Evolutionary conservation across 2,888 invertebrate species (phyloP).

Genomic region (Megastigmus dorsalis): DNA sequence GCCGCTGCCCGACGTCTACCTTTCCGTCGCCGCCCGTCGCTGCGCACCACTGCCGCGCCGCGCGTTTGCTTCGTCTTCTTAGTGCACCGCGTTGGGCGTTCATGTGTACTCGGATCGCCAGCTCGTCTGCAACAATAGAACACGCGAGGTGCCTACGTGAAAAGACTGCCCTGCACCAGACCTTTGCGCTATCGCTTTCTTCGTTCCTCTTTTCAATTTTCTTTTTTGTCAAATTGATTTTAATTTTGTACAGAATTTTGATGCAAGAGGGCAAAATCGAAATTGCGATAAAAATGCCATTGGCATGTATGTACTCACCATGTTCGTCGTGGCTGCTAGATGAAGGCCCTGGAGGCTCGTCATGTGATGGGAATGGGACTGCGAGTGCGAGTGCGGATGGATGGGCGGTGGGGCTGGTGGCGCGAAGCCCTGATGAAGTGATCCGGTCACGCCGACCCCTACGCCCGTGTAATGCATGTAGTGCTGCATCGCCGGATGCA

Average conservation of each 20-base stretch:
- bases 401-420: slow-evolving; percentile 73
- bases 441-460: slow-evolving; percentile 68
- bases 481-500: slow-evolving; percentile 75
- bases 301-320: too few species aligned
- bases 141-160: neutral
- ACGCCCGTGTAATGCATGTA: slow-evolving; percentile 74
- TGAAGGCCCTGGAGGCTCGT: slow-evolving; percentile 76
- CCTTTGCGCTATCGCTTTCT: too few species aligned
- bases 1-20: too few species aligned
- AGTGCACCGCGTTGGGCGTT: slow-evolving; percentile 77
- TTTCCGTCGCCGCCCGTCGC: neutral
- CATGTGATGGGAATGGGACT: slow-evolving; percentile 77
- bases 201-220: too few species aligned
- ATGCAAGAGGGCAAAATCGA: too few species aligned
- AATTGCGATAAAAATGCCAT: too few species aligned
- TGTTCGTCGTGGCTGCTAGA: slow-evolving; percentile 78
- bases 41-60: neutral
- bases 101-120: slow-evolving; percentile 96
- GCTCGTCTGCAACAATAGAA: slow-evolving; percentile 86
- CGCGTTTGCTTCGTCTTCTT: slow-evolving; percentile 32
- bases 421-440: slow-evolving; percentile 73
- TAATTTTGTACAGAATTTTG: too few species aligned
- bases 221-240: too few species aligned
- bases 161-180: too few species aligned
- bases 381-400: slow-evolving; percentile 73